Evolutionary conservation across 2,113 vertebrate species (phyloP).

Genomic region (mouse (Mus musculus)): DNA sequence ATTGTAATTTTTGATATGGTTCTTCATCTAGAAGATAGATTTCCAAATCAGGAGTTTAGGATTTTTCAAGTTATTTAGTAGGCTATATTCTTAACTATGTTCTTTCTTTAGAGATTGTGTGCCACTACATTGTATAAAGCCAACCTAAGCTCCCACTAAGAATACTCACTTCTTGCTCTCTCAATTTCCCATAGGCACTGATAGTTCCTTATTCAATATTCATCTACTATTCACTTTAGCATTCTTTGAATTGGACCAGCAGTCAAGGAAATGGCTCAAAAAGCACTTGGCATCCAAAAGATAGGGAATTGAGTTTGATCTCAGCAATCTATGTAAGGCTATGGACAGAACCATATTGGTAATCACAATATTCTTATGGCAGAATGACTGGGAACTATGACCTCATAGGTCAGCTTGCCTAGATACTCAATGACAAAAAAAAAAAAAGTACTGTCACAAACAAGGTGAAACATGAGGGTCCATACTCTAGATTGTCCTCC

Average conservation of each 20-base stretch:
- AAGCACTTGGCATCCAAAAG: neutral
- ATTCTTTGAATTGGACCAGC: neutral
- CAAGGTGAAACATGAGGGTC: neutral
- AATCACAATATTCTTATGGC: neutral
- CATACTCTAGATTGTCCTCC: neutral
- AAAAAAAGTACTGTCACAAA: neutral
- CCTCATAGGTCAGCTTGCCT: neutral
- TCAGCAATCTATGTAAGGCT: neutral
- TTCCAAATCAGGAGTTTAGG: neutral
- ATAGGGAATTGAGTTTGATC: neutral
- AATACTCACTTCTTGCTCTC: neutral
- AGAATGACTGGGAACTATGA: no score
- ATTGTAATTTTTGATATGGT: neutral
- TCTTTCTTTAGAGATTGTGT: neutral
- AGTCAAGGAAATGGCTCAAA: neutral
- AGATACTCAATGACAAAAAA: neutral
- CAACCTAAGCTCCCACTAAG: neutral
- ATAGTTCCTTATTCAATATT: neutral
- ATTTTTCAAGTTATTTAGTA: slow-evolving; percentile 5
- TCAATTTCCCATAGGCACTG: neutral
- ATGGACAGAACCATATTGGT: no score
- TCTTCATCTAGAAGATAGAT: neutral
- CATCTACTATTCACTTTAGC: neutral
- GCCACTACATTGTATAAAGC: neutral
- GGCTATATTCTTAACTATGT: neutral